A percentile compares a stretch with the other conserved stretches of the same genome.
phyloP scores from a whole-genome alignment of 2,888 invertebrate genomes.

The Pseudococcus viburni region DNA sequence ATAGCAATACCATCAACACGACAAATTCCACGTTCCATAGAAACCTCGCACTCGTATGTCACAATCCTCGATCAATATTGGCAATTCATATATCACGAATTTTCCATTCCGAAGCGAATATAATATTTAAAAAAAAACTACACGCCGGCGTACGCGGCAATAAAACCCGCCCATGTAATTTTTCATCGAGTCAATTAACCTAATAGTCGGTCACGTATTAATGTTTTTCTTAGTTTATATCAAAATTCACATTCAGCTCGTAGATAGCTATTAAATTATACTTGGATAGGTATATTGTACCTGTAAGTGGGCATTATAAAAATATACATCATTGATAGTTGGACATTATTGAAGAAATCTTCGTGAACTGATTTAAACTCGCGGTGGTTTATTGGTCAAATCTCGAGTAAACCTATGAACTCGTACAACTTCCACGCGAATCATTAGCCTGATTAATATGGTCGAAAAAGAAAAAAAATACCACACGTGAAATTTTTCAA shows the following conservation, averaged over 20 bases:
- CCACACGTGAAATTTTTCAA: constrained; percentile 21
- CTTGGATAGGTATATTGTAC: no score
- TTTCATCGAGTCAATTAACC: constrained; percentile 51
- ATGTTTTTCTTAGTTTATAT: constrained; percentile 23
- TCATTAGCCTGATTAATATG: no score
- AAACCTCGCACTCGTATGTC: neutral
- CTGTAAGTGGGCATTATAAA: neutral
- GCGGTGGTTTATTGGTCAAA: neutral
- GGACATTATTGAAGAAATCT: neutral
- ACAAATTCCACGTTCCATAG: neutral
- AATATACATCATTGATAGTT: no score
- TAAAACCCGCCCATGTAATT: constrained; percentile 43
- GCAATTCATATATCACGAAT: constrained; percentile 38
- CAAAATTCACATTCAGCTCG: constrained; percentile 13
- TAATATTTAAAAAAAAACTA: neutral
- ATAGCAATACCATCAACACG: neutral
- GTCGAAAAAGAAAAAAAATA: neutral
- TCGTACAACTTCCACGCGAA: no score
- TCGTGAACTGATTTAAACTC: constrained; percentile 43
- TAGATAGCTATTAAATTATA: neutral
- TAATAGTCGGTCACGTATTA: constrained; percentile 50
- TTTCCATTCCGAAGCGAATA: neutral
- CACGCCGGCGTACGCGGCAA: neutral
- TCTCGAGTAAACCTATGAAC: neutral
- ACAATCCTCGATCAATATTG: constrained; percentile 10